Evolutionary conservation across 2,888 invertebrate genomes (phyloP).

Genomic region (Caenorhabditis sp.): DNA sequence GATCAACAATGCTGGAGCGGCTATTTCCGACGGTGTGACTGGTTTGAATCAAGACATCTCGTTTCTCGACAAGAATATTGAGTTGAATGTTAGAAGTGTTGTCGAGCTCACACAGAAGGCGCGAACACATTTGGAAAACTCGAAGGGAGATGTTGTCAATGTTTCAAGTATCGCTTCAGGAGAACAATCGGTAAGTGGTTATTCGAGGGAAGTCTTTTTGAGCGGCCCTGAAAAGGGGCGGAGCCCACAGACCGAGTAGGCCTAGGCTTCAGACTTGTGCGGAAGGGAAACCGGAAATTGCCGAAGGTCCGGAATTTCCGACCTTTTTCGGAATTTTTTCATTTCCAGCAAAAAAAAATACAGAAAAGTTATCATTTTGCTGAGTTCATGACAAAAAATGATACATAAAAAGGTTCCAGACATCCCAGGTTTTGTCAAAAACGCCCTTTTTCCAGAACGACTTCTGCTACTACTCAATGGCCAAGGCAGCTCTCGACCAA

Average conservation of each 20-base stretch:
- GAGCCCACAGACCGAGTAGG: not conserved
- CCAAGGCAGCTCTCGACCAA: slow-evolving; percentile 29
- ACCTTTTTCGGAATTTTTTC: too few relatives aligned
- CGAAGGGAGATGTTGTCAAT: slow-evolving; percentile 40
- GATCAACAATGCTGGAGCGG: slow-evolving; percentile 29
- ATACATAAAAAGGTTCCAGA: too few relatives aligned
- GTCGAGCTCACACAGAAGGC: slow-evolving; percentile 15
- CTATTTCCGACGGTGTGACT: slow-evolving; percentile 9
- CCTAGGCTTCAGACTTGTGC: too few relatives aligned
- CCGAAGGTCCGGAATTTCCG: too few relatives aligned
- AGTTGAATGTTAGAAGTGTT: slow-evolving; percentile 16
- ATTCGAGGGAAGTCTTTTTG: not conserved
- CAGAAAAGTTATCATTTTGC: too few relatives aligned
- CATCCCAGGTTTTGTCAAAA: too few relatives aligned
- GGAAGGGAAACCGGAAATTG: too few relatives aligned
- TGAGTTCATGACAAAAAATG: too few relatives aligned
- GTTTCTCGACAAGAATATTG: slow-evolving; percentile 8
- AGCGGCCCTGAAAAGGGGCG: not conserved
- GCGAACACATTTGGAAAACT: slow-evolving; percentile 22
- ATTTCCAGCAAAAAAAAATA: too few relatives aligned
- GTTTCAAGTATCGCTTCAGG: slow-evolving; percentile 28
- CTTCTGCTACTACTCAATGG: slow-evolving; percentile 14
- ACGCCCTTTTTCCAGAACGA: slow-evolving; percentile 9
- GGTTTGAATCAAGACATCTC: slow-evolving; percentile 16
- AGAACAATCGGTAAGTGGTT: slow-evolving; percentile 9